Percentiles rank a stretch among this genome's conserved stretches.
Evolutionary conservation across 2,888 invertebrate genomes (phyloP).

Genomic region (Drosophila pseudotalamancana): DNA sequence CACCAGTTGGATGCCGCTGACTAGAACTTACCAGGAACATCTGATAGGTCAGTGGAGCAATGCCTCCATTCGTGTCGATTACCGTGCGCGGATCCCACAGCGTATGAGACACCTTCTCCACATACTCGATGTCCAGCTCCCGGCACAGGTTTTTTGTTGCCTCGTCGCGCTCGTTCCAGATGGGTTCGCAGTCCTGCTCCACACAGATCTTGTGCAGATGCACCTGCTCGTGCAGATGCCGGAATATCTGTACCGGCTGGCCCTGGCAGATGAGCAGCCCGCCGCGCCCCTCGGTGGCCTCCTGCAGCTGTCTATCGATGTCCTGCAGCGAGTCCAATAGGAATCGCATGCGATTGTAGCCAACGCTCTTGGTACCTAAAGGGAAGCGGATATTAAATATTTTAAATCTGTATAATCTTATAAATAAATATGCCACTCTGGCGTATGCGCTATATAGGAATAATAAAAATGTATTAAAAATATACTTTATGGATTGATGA

Average conservation of each 20-base stretch:
- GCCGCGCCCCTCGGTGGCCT: constrained; percentile 85
- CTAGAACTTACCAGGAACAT: constrained; percentile 87
- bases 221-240: constrained; percentile 86
- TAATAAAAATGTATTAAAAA: too few relatives aligned
- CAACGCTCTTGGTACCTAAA: constrained; percentile 87
- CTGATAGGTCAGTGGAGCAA: constrained; percentile 89
- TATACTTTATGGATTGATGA: too few relatives aligned
- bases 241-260: constrained; percentile 86
- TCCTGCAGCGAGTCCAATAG: constrained; percentile 88
- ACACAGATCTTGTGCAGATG: constrained; percentile 86
- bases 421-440: background rate
- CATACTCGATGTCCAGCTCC: constrained; percentile 85
- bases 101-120: constrained; percentile 89
- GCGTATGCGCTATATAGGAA: background rate
- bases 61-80: constrained; percentile 88
- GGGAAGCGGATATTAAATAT: too few relatives aligned
- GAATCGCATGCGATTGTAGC: constrained; percentile 89
- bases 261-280: constrained; percentile 87
- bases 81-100: constrained; percentile 89
- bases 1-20: background rate
- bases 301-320: constrained; percentile 86
- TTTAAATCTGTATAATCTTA: too few relatives aligned
- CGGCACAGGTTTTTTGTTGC: constrained; percentile 86
- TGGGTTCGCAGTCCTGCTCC: constrained; percentile 90
- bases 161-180: constrained; percentile 88